Conservation (phyloP, 2,113 vertebrate genomes). For the Neotoma lepida region DNA sequence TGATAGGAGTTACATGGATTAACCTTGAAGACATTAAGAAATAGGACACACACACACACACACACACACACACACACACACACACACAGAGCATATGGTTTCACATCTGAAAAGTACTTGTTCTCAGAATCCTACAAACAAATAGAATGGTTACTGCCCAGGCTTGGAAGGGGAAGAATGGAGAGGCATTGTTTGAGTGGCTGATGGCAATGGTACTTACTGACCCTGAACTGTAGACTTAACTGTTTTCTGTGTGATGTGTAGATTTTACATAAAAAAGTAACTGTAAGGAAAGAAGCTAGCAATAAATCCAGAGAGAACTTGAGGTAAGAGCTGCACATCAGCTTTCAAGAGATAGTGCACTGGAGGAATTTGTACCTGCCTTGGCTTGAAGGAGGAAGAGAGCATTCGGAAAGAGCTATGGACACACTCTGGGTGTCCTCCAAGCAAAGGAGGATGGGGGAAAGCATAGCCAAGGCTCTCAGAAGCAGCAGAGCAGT, state of each 20-base stretch:
- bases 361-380: not conserved
- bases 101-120: not conserved
- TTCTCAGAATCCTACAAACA: not conserved
- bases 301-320: not conserved
- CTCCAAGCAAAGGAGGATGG: not conserved
- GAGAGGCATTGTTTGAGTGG: not conserved
- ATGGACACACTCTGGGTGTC: not conserved
- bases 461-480: not conserved
- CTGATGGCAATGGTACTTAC: not conserved
- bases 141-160: not conserved
- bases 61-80: not conserved
- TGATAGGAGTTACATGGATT: not conserved
- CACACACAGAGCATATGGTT: not conserved
- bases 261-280: slow-evolving; percentile 37
- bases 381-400: not conserved
- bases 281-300: not conserved
- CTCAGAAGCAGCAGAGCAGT: not conserved
- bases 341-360: not conserved
- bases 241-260: not conserved
- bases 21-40: slow-evolving; percentile 24
- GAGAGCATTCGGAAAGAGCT: not conserved
- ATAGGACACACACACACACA: not conserved
- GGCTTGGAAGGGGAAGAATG: not conserved
- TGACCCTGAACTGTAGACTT: not conserved
- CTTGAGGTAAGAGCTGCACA: not conserved